Percentiles rank a stretch among this genome's conserved stretches.
Evolutionary conservation across 2,113 vertebrate species (phyloP).

Genomic region (Myrmecobius fasciatus): DNA sequence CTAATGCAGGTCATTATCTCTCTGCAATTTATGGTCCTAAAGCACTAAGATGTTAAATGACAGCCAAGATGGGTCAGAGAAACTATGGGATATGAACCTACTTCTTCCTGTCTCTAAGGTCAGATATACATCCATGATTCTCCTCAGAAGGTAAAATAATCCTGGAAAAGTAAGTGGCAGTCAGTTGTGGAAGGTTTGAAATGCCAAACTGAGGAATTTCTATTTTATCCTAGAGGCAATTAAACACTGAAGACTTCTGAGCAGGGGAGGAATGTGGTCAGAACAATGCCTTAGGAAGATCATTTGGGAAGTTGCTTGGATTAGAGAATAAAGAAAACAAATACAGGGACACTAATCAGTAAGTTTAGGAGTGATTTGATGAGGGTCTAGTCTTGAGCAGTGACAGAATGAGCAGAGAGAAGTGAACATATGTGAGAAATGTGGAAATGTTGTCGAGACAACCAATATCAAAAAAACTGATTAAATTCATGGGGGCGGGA

Average conservation of each 20-base stretch:
- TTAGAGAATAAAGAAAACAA: background rate
- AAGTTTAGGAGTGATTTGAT: no score
- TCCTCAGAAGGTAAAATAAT: background rate
- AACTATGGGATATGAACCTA: background rate
- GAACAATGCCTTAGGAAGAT: background rate
- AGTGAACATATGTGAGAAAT: background rate
- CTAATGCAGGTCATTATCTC: background rate
- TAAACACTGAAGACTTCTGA: background rate
- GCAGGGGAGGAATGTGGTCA: no score
- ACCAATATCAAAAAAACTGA: background rate
- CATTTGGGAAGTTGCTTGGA: background rate
- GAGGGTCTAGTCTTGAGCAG: no score
- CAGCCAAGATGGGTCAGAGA: background rate
- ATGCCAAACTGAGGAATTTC: background rate
- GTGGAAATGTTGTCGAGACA: background rate
- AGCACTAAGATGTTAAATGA: background rate
- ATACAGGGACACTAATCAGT: background rate
- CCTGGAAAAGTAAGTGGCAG: background rate
- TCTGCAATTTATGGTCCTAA: background rate
- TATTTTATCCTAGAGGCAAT: background rate
- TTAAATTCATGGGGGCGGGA: no score
- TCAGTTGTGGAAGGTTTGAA: background rate
- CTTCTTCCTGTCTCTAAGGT: background rate
- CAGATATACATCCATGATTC: background rate
- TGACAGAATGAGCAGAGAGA: no score